Conservation (phyloP, 2,888 invertebrate genomes). For the Prenolepis imparis region DNA sequence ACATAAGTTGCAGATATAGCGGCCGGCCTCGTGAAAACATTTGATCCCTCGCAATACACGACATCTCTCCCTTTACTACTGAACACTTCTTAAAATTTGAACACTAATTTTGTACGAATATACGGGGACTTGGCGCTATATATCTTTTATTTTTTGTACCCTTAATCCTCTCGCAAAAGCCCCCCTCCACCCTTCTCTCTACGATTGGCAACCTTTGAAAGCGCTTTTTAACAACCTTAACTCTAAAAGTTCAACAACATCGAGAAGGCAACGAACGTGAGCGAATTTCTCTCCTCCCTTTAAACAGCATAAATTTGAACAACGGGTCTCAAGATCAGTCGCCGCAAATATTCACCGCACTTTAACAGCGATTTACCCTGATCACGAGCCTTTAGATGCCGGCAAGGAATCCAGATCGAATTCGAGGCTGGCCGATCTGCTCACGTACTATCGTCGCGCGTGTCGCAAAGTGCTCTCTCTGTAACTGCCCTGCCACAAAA, state of each 20-base stretch:
- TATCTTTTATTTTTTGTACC: slow-evolving; percentile 26
- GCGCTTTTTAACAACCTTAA: slow-evolving; percentile 75
- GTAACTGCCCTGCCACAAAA: slow-evolving; percentile 42
- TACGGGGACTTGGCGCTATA: slow-evolving; percentile 56
- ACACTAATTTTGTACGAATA: slow-evolving; percentile 76
- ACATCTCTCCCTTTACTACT: slow-evolving; percentile 58
- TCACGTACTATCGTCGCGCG: slow-evolving; percentile 30
- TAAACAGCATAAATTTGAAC: slow-evolving; percentile 63
- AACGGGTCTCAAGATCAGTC: slow-evolving; percentile 68
- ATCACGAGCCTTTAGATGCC: slow-evolving; percentile 76
- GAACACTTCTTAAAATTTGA: slow-evolving; percentile 76
- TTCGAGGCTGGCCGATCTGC: slow-evolving; percentile 48
- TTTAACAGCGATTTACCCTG: slow-evolving; percentile 73
- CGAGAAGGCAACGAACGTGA: slow-evolving; percentile 76
- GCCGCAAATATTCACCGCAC: slow-evolving; percentile 62
- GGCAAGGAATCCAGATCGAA: slow-evolving; percentile 61
- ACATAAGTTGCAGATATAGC: slow-evolving; percentile 51
- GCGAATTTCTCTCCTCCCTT: slow-evolving; percentile 67
- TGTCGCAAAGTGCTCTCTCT: slow-evolving; percentile 30
- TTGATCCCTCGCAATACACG: slow-evolving; percentile 54
- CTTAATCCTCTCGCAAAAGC: slow-evolving; percentile 49
- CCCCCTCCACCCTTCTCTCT: background rate
- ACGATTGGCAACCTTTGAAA: slow-evolving; percentile 74
- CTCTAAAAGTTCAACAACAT: slow-evolving; percentile 74
- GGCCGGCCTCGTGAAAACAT: slow-evolving; percentile 36